phyloP scores from a whole-genome alignment of 2,888 invertebrate genomes.

The Sinhomidia bicolor region DNA sequence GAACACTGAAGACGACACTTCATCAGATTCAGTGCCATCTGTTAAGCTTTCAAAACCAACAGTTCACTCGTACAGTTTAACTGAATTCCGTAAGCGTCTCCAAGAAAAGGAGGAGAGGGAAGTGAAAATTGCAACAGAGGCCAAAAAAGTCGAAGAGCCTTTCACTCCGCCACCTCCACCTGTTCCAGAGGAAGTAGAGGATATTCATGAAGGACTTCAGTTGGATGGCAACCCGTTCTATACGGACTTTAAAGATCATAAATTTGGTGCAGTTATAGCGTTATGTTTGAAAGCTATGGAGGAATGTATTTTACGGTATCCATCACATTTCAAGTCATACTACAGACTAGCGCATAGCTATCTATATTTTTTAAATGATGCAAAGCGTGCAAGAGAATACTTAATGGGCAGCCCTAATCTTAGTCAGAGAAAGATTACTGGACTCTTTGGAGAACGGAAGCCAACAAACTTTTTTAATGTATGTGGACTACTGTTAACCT shows the following conservation, averaged over 20 bases:
- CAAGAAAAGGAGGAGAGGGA: slow-evolving; percentile 65
- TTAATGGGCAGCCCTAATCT: slow-evolving; percentile 73
- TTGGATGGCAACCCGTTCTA: slow-evolving; percentile 77
- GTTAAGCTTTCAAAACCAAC: background rate
- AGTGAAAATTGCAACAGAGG: slow-evolving; percentile 48
- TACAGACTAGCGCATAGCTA: slow-evolving; percentile 93
- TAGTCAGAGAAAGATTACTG: slow-evolving; percentile 86
- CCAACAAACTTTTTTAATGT: slow-evolving; percentile 94
- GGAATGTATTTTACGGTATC: slow-evolving; percentile 92
- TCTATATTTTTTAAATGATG: slow-evolving; percentile 87
- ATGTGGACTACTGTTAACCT: slow-evolving; percentile 62
- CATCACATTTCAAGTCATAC: slow-evolving; percentile 96
- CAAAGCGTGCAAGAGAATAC: slow-evolving; percentile 84
- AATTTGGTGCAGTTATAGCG: slow-evolving; percentile 82
- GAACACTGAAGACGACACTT: slow-evolving; percentile 59
- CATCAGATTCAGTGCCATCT: slow-evolving; percentile 13
- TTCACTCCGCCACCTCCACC: background rate
- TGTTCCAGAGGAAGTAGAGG: slow-evolving; percentile 9
- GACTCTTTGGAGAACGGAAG: slow-evolving; percentile 93
- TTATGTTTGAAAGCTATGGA: slow-evolving; percentile 90
- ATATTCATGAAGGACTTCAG: slow-evolving; percentile 56
- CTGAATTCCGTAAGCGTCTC: slow-evolving; percentile 74
- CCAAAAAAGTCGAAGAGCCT: slow-evolving; percentile 20
- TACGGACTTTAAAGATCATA: slow-evolving; percentile 77
- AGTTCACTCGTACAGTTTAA: slow-evolving; percentile 72